Evolutionary conservation across 2,888 invertebrate species (phyloP), one percentile per base, ranked within the genome.

Genomic region (Cerceris ruficornis): DNA sequence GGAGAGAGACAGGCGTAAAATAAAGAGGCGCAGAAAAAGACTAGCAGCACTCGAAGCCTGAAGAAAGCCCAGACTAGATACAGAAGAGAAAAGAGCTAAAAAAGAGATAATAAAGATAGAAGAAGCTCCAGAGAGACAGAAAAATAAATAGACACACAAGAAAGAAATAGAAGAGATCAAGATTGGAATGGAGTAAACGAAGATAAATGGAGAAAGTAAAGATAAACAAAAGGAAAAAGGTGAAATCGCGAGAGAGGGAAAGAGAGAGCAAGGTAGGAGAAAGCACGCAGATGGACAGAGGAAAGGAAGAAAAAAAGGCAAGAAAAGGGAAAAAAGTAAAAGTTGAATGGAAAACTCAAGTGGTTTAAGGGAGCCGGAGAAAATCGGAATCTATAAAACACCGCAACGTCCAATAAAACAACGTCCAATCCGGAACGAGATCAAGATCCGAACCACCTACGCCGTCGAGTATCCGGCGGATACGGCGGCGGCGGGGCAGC

Each of bases 311-410:
- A n/a, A n/a, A 11, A 50, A n/a, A n/a, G n/a, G 50, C 13, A n/a
- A n/a, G n/a, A 50, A n/a, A 8, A 50, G n/a, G 11, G n/a, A 46
- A 59, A 59, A 65, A 60, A 75, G 75, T 43, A 69, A 67, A 73
- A 67, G 58, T 69, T 59, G 61, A 55, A 72, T 61, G 72, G 49
- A 66, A 46, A 62, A 46, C 72, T 66, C 68, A 59, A 72, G 52
- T 57, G 74, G 69, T 70, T 75, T 68, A 59, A 58, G 49, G 59
- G 68, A 67, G 50, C 60, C 46, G 66, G 77, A 77, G 81, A 81
- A 86, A 87, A 86, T 86, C 87, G 84, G 70, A 76, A 88, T 88
- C 88, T 83, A 88, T 88, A 88, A 87, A 86, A 84, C 80, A 86
- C 75, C 81, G 73, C 73, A 67, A 69, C 72, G 77, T 54, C 74